A percentile compares a stretch with the other conserved stretches of the same genome.
These are phyloP conservation scores for Agrochola circellaris DNA, from an alignment of 2,888 invertebrate species.

Conservation along the genomic window DNA sequence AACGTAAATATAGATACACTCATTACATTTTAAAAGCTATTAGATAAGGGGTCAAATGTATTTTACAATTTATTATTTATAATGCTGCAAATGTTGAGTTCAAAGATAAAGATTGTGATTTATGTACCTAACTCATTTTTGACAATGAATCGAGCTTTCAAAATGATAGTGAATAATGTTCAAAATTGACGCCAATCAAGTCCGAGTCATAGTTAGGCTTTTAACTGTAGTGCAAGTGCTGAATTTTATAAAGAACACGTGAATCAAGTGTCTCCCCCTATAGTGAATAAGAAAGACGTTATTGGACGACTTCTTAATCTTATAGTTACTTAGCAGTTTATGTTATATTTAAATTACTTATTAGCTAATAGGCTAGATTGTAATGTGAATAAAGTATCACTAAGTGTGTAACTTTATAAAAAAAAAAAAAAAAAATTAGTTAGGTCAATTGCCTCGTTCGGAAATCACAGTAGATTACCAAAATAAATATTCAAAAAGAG, in stretches of 20 bases:
- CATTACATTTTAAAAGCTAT: slow-evolving; percentile 3
- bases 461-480: not conserved
- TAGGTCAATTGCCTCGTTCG: not conserved
- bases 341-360: too few species aligned
- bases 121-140: slow-evolving; percentile 1
- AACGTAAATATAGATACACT: not conserved
- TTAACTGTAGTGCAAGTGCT: too few species aligned
- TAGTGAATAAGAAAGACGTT: too few species aligned
- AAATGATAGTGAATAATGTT: not conserved
- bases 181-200: not conserved
- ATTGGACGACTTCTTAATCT: too few species aligned
- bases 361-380: too few species aligned
- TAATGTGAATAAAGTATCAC: too few species aligned
- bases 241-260: too few species aligned
- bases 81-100: not conserved
- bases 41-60: slow-evolving; percentile 15
- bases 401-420: too few species aligned
- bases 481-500: slow-evolving; percentile 7
- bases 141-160: not conserved
- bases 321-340: too few species aligned
- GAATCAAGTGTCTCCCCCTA: too few species aligned
- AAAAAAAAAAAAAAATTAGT: too few species aligned
- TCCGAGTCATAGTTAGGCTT: not conserved
- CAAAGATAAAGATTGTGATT: slow-evolving; percentile 13
- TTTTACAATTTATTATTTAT: not conserved